Percentiles rank a stretch among this genome's conserved stretches.
Evolutionary conservation across 2,888 invertebrate genomes (phyloP).

Genomic region (Synanthedon myopaeformis): DNA sequence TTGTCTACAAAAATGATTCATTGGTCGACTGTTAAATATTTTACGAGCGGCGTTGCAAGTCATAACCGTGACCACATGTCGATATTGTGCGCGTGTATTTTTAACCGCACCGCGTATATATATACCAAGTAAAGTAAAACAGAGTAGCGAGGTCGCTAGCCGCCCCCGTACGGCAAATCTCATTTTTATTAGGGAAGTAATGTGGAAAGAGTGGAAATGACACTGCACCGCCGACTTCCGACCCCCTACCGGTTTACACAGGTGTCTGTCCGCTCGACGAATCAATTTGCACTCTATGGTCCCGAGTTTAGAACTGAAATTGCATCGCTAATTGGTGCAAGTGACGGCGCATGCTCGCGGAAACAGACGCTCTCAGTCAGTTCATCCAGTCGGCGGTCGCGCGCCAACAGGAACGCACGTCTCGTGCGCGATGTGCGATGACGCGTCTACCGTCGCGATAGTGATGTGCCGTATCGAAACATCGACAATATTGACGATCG

Average conservation of each 20-base stretch:
- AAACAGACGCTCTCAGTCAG: constrained; percentile 17
- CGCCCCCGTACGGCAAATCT: constrained; percentile 36
- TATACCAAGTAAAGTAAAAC: constrained; percentile 14
- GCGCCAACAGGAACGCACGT: constrained; percentile 25
- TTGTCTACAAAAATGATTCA: not conserved
- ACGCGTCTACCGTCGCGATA: constrained; percentile 19
- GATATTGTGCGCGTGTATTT: constrained; percentile 5
- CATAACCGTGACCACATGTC: constrained; percentile 5
- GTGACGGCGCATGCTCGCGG: constrained; percentile 23
- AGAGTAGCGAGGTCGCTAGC: constrained; percentile 9
- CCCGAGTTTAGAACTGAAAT: constrained; percentile 13
- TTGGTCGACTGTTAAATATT: constrained; percentile 4
- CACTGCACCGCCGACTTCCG: constrained; percentile 66
- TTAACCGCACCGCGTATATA: constrained; percentile 3
- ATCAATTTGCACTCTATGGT: constrained; percentile 16
- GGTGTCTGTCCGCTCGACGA: constrained; percentile 35
- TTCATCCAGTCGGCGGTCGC: constrained; percentile 33
- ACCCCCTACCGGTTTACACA: constrained; percentile 50
- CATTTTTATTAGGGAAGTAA: constrained; percentile 62
- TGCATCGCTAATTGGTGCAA: constrained; percentile 8
- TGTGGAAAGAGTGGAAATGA: constrained; percentile 64
- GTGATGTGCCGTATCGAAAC: constrained; percentile 30
- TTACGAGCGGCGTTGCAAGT: not conserved
- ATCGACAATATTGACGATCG: constrained; percentile 15
- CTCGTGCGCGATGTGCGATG: constrained; percentile 8